These are phyloP conservation scores for Potamilus streckersoni DNA, from an alignment of 1,140 invertebrate genomes.

Conservation along the genomic window DNA sequence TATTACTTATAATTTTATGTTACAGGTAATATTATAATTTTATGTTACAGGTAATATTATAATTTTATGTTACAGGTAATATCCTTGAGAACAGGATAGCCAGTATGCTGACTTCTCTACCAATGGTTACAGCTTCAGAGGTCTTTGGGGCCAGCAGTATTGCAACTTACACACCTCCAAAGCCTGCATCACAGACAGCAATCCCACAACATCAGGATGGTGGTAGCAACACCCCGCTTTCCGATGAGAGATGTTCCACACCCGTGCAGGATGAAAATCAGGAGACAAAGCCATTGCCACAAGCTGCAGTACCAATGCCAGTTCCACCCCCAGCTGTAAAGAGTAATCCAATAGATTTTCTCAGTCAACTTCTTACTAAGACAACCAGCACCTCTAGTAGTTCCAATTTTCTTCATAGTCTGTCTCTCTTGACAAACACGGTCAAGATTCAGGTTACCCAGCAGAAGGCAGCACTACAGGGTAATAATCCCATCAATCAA, in stretches of 20 bases:
- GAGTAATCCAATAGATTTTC: conserved; percentile 60
- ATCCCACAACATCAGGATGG: conserved; percentile 7
- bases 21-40: conserved; percentile 14
- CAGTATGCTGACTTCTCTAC: conserved; percentile 22
- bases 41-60: not conserved
- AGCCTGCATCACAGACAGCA: conserved; percentile 18
- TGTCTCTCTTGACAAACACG: conserved; percentile 43
- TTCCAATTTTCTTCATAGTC: conserved; percentile 55
- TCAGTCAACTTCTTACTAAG: conserved; percentile 57
- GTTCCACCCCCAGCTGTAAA: conserved; percentile 25
- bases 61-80: not conserved
- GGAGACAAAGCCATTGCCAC: conserved; percentile 13
- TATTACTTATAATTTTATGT: too few relatives aligned
- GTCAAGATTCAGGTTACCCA: conserved; percentile 37
- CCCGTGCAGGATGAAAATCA: conserved; percentile 33
- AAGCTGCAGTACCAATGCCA: not conserved
- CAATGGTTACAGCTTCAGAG: not conserved
- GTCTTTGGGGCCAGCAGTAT: conserved; percentile 7
- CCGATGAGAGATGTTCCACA: conserved; percentile 47
- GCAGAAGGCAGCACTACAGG: conserved; percentile 11
- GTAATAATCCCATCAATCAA: not conserved
- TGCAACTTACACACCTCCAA: conserved; percentile 10
- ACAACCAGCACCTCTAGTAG: conserved; percentile 26
- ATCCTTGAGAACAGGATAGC: conserved; percentile 25
- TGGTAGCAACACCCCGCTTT: not conserved